Conservation (phyloP, 2,797 vertebrate species). For the Poeciliopsis turneri region DNA sequence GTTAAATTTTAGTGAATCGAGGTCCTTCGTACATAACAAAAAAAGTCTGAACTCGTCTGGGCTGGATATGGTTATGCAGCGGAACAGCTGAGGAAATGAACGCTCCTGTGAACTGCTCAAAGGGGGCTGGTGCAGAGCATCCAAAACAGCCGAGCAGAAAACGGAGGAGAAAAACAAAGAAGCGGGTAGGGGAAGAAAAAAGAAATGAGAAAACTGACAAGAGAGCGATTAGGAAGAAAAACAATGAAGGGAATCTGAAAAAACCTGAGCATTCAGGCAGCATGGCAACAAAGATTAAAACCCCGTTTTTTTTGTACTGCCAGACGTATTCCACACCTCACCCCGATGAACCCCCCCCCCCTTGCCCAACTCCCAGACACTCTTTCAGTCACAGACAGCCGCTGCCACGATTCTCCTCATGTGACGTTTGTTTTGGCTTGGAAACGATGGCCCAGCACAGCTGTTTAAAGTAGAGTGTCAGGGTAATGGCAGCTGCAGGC, state of each 20-base stretch:
- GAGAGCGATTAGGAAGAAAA: conserved; percentile 52
- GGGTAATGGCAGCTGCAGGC: conserved; percentile 81
- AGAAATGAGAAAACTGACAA: conserved; percentile 56
- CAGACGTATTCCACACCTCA: conserved; percentile 29
- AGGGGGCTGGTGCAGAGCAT: conserved; percentile 42
- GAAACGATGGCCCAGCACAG: conserved; percentile 79
- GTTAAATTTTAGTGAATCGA: conserved; percentile 14
- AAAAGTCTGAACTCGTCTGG: conserved; percentile 40
- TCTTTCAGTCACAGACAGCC: conserved; percentile 55
- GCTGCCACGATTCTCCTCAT: conserved; percentile 47
- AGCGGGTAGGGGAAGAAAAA: conserved; percentile 11
- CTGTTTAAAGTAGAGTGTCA: conserved; percentile 81
- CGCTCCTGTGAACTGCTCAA: conserved; percentile 44
- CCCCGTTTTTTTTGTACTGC: conserved; percentile 28
- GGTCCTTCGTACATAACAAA: conserved; percentile 34
- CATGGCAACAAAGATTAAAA: conserved; percentile 30
- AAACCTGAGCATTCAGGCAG: conserved; percentile 42
- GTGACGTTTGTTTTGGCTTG: conserved; percentile 76
- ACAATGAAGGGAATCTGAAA: conserved; percentile 46
- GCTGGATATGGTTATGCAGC: conserved; percentile 48
- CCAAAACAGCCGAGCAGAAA: conserved; percentile 38
- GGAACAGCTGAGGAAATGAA: conserved; percentile 51
- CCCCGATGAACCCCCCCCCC: conserved; percentile 27
- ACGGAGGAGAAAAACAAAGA: conserved; percentile 32
- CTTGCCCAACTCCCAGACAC: conserved; percentile 36